Conservation (phyloP, 2,113 vertebrate species). For the Tyrannus savana region DNA sequence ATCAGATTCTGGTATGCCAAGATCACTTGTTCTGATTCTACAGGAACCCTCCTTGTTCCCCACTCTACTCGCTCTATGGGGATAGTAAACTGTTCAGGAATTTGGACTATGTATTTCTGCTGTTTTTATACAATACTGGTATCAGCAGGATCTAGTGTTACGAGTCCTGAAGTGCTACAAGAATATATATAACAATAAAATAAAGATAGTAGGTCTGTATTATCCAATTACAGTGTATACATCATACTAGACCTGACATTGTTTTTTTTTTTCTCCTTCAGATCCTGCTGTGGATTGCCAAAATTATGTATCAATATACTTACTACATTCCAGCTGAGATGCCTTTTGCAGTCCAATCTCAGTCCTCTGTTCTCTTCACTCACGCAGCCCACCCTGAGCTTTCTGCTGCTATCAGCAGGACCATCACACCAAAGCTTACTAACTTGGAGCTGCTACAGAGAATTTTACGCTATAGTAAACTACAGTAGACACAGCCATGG, state of each 20-base stretch:
- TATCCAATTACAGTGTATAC: background rate
- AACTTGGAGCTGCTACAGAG: background rate
- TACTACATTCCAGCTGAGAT: background rate
- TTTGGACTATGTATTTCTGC: background rate
- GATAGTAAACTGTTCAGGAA: background rate
- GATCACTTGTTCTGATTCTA: background rate
- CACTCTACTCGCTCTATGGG: background rate
- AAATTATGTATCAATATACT: background rate
- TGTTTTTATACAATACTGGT: background rate
- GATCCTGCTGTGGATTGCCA: background rate
- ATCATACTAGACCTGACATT: background rate
- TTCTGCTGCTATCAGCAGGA: background rate
- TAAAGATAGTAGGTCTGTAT: background rate
- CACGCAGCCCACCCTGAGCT: background rate
- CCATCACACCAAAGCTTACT: background rate
- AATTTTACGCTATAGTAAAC: background rate
- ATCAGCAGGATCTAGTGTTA: background rate
- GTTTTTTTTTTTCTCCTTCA: background rate
- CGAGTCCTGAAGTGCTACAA: background rate
- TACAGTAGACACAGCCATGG: background rate
- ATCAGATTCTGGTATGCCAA: background rate
- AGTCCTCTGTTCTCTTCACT: background rate
- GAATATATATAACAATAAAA: background rate
- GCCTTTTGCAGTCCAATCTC: background rate
- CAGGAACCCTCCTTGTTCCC: background rate